A percentile compares a stretch with the other conserved stretches of the same genome.
These are phyloP conservation scores for Steatocranus sp. DNA, from an alignment of 2,797 vertebrate species.

Conservation along the genomic window DNA sequence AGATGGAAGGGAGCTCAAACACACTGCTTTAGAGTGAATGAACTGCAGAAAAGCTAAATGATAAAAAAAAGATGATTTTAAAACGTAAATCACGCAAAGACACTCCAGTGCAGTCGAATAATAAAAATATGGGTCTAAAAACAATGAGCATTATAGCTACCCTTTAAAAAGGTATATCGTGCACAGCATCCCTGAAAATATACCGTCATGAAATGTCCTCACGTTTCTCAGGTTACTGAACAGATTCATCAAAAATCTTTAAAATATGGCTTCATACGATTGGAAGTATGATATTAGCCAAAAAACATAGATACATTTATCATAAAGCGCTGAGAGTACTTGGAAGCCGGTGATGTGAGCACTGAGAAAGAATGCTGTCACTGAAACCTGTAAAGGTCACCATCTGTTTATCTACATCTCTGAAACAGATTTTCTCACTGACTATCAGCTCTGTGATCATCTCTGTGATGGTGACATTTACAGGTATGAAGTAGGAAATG, in stretches of 20 bases:
- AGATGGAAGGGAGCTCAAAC: neutral
- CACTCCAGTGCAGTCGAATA: neutral
- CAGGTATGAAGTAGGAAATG: neutral
- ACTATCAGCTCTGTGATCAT: neutral
- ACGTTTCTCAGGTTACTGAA: neutral
- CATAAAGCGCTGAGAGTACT: neutral
- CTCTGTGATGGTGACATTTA: slow-evolving; percentile 19
- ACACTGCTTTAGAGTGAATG: neutral
- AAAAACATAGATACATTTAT: neutral
- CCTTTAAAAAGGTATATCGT: neutral
- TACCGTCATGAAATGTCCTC: neutral
- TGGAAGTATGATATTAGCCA: neutral
- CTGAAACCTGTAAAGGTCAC: neutral
- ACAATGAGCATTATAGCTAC: neutral
- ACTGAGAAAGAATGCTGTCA: neutral
- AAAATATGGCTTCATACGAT: neutral
- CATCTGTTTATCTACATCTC: neutral
- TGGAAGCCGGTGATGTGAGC: neutral
- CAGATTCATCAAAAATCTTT: neutral
- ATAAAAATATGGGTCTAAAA: neutral
- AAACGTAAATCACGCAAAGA: neutral
- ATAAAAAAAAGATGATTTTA: neutral
- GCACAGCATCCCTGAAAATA: neutral
- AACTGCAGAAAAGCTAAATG: neutral
- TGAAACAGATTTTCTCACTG: neutral